Base-by-base conservation (phyloP, 2,888 invertebrate species). In the Zaprionus obscuricornis region DNA sequence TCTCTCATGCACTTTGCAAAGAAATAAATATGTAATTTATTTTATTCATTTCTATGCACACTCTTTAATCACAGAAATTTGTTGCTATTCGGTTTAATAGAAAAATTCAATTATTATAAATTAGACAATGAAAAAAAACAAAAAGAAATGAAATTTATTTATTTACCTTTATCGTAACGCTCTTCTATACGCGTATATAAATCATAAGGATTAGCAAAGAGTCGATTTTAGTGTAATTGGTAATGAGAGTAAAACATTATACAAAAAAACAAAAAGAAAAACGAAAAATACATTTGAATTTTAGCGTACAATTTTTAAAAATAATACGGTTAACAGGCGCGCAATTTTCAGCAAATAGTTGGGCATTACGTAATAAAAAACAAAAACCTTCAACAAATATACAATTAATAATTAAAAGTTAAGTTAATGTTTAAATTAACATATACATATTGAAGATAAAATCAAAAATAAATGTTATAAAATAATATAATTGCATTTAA, bases 381-480 rank as follows among this genome's bases (percentile, higher is more conserved):
- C 7, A 71, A 45, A 45, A 14, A 14, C 40, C 42, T 62, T 39
- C 40, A 56, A 63, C 39, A 66, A 54, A 59, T 46, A 69, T 52
- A 67, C 57, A 72, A 64, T 43, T 31, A 47, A 49, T 51, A 60
- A 56, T 33, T 69, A 64, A 58, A 31, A 36, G 49, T 70, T 70
- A 70, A 70, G 70, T 71, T 73, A 72, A 75, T 79, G 63, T 66
- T n/a, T 69, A 31, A 69, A 60, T 42, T 46, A 56, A 60, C 49
- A 24, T 59, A 74, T 59, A 69, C 65, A 71, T 74, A 69, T 76
- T 78, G 43, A 58, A 72, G 51, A 66, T 43, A 60, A 68, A 70
- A 73, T 54, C 60, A 74, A 67, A 78, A 84, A 68, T 86, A 83
- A 73, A 85, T 85, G 86, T 86, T 86, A 79, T 60, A 74, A 74